Evolutionary conservation across 2,888 invertebrate genomes (phyloP).

Genomic region (Meiosimyza decipiens): DNA sequence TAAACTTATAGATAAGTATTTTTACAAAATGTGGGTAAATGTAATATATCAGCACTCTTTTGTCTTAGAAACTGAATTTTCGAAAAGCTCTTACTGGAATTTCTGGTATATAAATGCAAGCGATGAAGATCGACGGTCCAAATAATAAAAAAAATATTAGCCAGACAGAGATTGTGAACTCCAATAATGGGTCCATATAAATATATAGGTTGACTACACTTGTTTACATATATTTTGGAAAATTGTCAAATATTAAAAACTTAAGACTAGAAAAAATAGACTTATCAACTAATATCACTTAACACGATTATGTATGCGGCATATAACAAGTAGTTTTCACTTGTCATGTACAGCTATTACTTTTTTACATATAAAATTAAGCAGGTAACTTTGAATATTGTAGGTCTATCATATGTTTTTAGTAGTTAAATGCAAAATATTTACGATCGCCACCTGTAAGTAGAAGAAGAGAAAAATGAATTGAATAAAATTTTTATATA

Average conservation of each 20-base stretch:
- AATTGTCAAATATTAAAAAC: conserved; percentile 21
- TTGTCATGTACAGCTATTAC: conserved; percentile 10
- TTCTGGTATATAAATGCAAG: conserved; percentile 74
- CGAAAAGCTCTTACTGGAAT: conserved; percentile 76
- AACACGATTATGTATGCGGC: conserved; percentile 29
- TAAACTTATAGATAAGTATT: no score
- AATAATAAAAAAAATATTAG: conserved; percentile 74
- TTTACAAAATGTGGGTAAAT: background rate
- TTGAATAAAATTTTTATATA: conserved; percentile 17
- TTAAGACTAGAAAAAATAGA: conserved; percentile 9
- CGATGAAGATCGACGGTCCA: conserved; percentile 75
- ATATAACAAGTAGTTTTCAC: no score
- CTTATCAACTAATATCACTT: conserved; percentile 57
- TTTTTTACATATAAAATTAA: conserved; percentile 20
- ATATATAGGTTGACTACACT: background rate
- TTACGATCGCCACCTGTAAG: conserved; percentile 55
- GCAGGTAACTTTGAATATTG: conserved; percentile 49
- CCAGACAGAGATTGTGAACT: conserved; percentile 69
- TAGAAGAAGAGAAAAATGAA: conserved; percentile 32
- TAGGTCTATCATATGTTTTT: background rate
- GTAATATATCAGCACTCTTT: conserved; percentile 2
- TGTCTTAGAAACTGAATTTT: conserved; percentile 61
- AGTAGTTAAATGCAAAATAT: background rate
- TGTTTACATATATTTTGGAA: conserved; percentile 27
- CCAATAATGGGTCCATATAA: conserved; percentile 54